Evolutionary conservation across 35 echinoderm and acorn worm species (phyloP), one percentile per base, ranked within the genome.

Genomic region (Apostichopus parvimensis): DNA sequence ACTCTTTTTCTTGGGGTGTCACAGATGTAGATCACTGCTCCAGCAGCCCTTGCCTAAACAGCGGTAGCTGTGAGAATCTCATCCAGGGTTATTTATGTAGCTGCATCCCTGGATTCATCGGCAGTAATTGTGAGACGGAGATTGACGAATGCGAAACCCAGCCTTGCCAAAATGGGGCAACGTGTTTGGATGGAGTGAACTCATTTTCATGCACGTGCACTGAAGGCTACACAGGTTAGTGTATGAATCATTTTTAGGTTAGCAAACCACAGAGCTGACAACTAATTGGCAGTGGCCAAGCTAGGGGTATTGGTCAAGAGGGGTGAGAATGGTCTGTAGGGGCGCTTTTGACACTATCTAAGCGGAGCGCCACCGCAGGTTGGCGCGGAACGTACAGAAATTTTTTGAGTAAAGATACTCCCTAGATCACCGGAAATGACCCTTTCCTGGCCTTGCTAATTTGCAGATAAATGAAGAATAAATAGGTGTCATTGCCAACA

Each of bases 121-220:
- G 90, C 34, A 14, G 21, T 14, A 92, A 25, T 5, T 92, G 90
- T 82, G 90, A 68, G 60, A 23, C n/a, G 5, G 79, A 94, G 12
- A 64, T 95, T 9, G 79, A 95, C 70, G 94, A 95, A 61, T 95
- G 94, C 20, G 54, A 68, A 73, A 62, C 20, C 24, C 58, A 73
- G 18, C 94, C 94, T 52, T 95, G 94, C 83, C 9, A 20, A 9
- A 95, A 95, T 72, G 94, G 92, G 22, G 94, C 73, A 11, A 84
- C 60, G 12, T 95, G 94, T 79, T 20, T 61, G 1, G 91, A 95
- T 56, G 81, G 54, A 6, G 73, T 68, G 11, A 91, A 93, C 76
- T 14, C 17, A 0, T 93, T 53, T 76, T 34, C 82, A 8, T 95
- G 94, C 71, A 26, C 68, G 6, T 95, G 94, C 70, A 62, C 83